Percentiles rank a stretch among this genome's conserved stretches.
These are phyloP conservation scores for Tetragonula carbonaria DNA, from an alignment of 2,888 invertebrate genomes.

Conservation along the genomic window DNA sequence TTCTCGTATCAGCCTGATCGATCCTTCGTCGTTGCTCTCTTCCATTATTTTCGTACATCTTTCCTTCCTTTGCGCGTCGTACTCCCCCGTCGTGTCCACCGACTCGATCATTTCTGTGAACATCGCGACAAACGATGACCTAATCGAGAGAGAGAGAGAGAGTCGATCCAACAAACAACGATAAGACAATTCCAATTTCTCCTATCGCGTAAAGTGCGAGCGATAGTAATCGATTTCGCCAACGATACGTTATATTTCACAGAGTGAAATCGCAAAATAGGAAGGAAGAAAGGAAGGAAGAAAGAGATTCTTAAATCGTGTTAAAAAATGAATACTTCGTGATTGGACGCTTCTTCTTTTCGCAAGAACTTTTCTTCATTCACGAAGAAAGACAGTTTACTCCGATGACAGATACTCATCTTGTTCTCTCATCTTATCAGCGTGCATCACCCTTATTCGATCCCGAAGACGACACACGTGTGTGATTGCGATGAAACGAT, in stretches of 20 bases:
- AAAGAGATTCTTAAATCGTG: too few relatives aligned
- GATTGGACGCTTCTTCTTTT: too few relatives aligned
- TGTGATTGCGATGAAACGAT: not conserved
- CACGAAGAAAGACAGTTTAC: not conserved
- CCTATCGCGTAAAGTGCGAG: not conserved
- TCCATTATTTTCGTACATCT: conserved; percentile 41
- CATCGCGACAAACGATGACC: not conserved
- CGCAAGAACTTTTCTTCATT: not conserved
- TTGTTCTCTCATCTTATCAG: not conserved
- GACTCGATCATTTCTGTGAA: conserved; percentile 64
- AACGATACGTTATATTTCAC: too few relatives aligned
- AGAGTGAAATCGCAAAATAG: too few relatives aligned
- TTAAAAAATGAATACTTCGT: too few relatives aligned
- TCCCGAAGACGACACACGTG: not conserved
- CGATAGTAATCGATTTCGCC: not conserved
- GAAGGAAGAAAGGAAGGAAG: too few relatives aligned
- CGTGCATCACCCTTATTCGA: not conserved
- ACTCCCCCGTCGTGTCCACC: conserved; percentile 49
- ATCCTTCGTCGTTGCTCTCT: conserved; percentile 35
- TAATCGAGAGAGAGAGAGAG: not conserved
- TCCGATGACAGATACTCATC: not conserved
- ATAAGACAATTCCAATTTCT: not conserved
- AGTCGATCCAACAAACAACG: not conserved
- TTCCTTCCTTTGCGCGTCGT: conserved; percentile 18
- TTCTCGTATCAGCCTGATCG: not conserved